phyloP scores from a whole-genome alignment of 2,888 invertebrate genomes.

The Lamellibrachia satsuma region DNA sequence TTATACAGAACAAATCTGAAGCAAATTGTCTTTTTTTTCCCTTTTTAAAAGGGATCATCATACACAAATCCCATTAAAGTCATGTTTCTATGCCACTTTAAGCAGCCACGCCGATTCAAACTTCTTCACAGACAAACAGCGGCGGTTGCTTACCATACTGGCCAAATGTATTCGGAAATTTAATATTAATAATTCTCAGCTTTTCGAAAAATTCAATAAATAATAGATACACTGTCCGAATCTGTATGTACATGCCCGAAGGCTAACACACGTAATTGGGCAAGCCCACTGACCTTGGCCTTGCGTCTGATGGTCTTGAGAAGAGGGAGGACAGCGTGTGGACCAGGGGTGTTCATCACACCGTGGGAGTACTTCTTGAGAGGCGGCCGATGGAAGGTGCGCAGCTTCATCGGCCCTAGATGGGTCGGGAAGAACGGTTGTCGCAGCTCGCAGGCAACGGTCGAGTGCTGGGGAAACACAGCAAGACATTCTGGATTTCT shows the following conservation, averaged over 20 bases:
- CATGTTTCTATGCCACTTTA: too few relatives aligned
- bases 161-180: too few relatives aligned
- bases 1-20: too few relatives aligned
- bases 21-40: too few relatives aligned
- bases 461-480: slow-evolving; percentile 86
- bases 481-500: background rate
- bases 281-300: slow-evolving; percentile 64
- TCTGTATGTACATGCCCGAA: too few relatives aligned
- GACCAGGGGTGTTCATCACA: slow-evolving; percentile 74
- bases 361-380: slow-evolving; percentile 88
- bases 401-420: slow-evolving; percentile 82
- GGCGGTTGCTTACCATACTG: too few relatives aligned
- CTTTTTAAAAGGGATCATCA: too few relatives aligned
- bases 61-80: too few relatives aligned
- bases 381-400: slow-evolving; percentile 93
- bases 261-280: background rate
- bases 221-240: background rate
- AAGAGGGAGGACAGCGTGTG: slow-evolving; percentile 85
- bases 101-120: too few relatives aligned
- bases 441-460: slow-evolving; percentile 93
- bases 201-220: too few relatives aligned
- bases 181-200: too few relatives aligned
- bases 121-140: too few relatives aligned
- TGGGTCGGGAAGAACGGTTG: slow-evolving; percentile 95
- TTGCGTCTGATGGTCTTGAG: slow-evolving; percentile 91